Base-by-base conservation (phyloP, 1,140 invertebrate species). In the Daktulosphaira vitifoliae region DNA sequence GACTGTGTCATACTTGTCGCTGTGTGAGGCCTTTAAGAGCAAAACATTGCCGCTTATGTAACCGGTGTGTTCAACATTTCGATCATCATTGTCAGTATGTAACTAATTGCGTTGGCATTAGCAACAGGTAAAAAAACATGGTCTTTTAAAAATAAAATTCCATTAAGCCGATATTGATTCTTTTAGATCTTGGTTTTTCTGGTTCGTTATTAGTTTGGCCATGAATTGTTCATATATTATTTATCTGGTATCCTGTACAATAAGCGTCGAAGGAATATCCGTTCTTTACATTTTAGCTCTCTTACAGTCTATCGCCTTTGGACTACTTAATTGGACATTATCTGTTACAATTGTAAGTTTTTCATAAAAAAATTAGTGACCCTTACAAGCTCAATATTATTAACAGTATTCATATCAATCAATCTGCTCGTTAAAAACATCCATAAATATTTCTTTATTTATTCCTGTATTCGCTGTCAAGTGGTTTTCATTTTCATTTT, bases 31-130 rank as follows among this genome's bases (percentile, higher is more conserved):
- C 92, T 0, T 72, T 92, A 3, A 79, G 91, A 68, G 90, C 91
- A 1, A 95, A 95, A 76, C 92, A 96, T 74, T 95, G 92, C 71
- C 81, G 90, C 44, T 84, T 91, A 48, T 96, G 92, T 74, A 92
- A 93, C 72, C 82, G 92, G 68, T 96, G 92, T 73, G 89, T 95
- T 2, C 84, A 85, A 1, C 89, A 92, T 72, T 95, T 95, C 70
- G 92, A 96, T 73, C 92, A 96, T 75, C 92, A 96, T 71, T 96
- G 92, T 73, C 90, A 91, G 0, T 96, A 93, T 72, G 92, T 96
- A 68, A 90, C 93, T 74, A 95, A 94, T 72, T 96, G 92, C 74
- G 89, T 96, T 9, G 89, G 89, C 2, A 75, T 91, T 18, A 80
- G 83, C 44, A 92, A 92, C 73, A 80, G 88, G 80, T 79, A 71